phyloP scores from a whole-genome alignment of 2,888 invertebrate species.

The Exocentrus adspersus region DNA sequence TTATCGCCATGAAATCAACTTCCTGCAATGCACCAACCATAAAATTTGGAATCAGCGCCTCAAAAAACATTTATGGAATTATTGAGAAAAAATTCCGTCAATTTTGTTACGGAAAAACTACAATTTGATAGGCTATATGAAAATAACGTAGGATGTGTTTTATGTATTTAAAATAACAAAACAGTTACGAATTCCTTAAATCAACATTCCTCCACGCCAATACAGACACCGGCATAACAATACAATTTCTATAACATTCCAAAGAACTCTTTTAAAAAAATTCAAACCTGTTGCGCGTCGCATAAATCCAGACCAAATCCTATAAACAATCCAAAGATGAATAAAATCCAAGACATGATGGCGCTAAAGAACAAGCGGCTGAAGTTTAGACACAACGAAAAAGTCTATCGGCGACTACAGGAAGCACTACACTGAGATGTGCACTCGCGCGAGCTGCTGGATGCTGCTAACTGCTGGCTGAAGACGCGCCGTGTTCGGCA shows the following conservation, averaged over 20 bases:
- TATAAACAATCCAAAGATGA: slow-evolving; percentile 19
- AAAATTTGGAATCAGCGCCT: no score
- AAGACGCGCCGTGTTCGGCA: slow-evolving; percentile 20
- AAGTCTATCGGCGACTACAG: background rate
- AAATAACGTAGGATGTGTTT: no score
- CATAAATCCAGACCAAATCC: slow-evolving; percentile 14
- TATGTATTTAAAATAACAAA: background rate
- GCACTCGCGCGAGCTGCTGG: slow-evolving; percentile 20
- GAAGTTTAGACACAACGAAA: slow-evolving; percentile 7
- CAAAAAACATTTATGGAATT: no score
- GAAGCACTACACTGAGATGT: slow-evolving; percentile 18
- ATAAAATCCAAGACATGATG: slow-evolving; percentile 19
- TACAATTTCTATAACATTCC: background rate
- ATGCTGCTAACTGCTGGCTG: slow-evolving; percentile 23
- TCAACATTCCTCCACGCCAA: background rate
- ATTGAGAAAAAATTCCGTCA: no score
- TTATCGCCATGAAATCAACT: no score
- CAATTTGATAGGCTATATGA: no score
- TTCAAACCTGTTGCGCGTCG: slow-evolving; percentile 18
- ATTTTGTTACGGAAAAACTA: no score
- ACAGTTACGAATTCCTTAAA: background rate
- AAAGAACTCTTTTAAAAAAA: slow-evolving; percentile 9
- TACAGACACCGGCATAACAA: background rate
- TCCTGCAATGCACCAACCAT: no score
- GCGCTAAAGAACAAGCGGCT: background rate